These are phyloP conservation scores for Acronicta psi DNA, from an alignment of 2,888 invertebrate genomes.

Conservation along the genomic window DNA sequence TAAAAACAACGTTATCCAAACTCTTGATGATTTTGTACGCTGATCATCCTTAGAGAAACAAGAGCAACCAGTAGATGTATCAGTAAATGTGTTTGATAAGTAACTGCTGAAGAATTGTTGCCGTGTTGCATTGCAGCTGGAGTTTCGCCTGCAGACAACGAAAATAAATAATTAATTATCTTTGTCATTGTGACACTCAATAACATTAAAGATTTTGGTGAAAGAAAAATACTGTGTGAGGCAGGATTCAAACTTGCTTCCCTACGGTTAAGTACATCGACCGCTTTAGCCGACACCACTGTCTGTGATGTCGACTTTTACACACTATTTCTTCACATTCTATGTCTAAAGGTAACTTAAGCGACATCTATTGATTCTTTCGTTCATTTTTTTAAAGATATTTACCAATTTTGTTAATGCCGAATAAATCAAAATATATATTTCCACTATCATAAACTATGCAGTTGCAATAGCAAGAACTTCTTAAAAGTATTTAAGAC, in stretches of 20 bases:
- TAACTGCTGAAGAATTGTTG: slow-evolving; percentile 82
- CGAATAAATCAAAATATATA: neutral
- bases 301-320: too few relatives aligned
- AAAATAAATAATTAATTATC: neutral
- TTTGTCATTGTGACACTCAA: too few relatives aligned
- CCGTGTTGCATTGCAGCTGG: slow-evolving; percentile 93
- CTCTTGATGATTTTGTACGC: slow-evolving; percentile 66
- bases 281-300: too few relatives aligned
- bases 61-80: slow-evolving; percentile 62
- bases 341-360: too few relatives aligned
- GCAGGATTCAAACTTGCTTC: too few relatives aligned
- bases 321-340: too few relatives aligned
- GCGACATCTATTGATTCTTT: too few relatives aligned
- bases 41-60: slow-evolving; percentile 62
- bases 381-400: too few relatives aligned
- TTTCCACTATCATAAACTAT: slow-evolving; percentile 20
- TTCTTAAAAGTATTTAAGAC: slow-evolving; percentile 36
- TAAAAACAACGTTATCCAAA: slow-evolving; percentile 73
- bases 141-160: slow-evolving; percentile 90
- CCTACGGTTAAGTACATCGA: too few relatives aligned
- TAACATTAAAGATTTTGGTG: too few relatives aligned
- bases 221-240: too few relatives aligned
- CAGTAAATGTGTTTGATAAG: slow-evolving; percentile 57
- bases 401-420: too few relatives aligned
- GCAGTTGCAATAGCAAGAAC: slow-evolving; percentile 19